These are phyloP conservation scores for Ispidina lecontei DNA, from an alignment of 2,797 vertebrate genomes.

Conservation along the genomic window DNA sequence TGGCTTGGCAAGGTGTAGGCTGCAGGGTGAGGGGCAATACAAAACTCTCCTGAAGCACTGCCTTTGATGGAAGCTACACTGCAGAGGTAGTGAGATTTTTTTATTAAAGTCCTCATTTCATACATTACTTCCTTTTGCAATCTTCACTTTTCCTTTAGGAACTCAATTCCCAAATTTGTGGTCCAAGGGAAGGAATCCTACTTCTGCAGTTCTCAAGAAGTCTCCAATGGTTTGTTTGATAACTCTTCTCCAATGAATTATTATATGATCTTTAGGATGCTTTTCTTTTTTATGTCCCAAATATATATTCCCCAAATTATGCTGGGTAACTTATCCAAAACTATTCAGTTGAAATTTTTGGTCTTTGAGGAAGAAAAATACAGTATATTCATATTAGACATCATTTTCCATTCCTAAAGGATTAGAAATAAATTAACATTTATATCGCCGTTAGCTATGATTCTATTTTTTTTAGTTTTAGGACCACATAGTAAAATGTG, in stretches of 20 bases:
- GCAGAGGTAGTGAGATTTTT: rapidly evolving
- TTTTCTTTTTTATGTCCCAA: background rate
- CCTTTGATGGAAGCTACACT: background rate
- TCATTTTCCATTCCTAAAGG: conserved; percentile 9
- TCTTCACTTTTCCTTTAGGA: background rate
- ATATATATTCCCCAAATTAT: background rate
- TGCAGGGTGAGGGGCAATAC: background rate
- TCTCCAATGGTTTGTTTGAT: background rate
- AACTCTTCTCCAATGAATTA: background rate
- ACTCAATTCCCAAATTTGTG: background rate
- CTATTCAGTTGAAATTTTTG: background rate
- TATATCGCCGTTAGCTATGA: background rate
- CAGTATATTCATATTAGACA: background rate
- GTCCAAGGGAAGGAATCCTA: background rate
- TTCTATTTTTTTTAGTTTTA: background rate
- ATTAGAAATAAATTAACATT: conserved; percentile 41
- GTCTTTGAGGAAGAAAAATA: background rate
- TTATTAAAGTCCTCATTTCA: background rate
- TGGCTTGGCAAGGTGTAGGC: background rate
- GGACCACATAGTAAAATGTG: background rate
- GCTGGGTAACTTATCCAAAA: background rate
- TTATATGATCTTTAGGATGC: background rate
- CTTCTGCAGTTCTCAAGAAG: background rate
- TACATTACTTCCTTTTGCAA: background rate
- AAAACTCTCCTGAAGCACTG: background rate